phyloP scores from a whole-genome alignment of 2,888 invertebrate species.

The Hetaerina titia region DNA sequence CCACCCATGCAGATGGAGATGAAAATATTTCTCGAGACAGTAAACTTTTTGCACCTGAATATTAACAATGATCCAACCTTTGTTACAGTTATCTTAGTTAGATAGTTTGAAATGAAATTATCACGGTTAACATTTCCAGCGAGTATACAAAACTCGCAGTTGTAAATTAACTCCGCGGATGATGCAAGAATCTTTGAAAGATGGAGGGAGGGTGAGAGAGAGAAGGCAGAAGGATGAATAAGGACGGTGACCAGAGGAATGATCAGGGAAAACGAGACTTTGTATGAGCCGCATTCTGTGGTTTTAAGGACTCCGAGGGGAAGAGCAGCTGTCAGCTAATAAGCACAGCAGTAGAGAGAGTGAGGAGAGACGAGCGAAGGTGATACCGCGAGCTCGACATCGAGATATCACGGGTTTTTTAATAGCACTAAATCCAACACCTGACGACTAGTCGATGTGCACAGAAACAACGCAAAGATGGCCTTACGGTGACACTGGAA shows the following conservation, averaged over 20 bases:
- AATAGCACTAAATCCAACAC: neutral
- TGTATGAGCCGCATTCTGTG: neutral
- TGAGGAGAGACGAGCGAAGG: neutral
- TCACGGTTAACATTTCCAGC: no score
- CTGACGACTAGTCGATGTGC: neutral
- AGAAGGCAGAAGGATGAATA: neutral
- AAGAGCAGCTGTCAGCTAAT: neutral
- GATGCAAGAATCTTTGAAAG: no score
- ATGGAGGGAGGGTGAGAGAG: neutral
- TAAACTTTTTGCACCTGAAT: no score
- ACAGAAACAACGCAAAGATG: neutral
- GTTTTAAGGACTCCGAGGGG: neutral
- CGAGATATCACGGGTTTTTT: neutral
- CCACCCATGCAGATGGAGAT: no score
- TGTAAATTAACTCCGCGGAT: no score
- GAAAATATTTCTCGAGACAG: no score
- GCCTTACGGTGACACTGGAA: neutral
- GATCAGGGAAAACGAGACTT: neutral
- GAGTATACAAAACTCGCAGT: no score
- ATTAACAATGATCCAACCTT: no score
- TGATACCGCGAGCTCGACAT: neutral
- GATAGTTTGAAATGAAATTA: no score
- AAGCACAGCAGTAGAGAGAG: neutral
- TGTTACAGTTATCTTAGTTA: no score
- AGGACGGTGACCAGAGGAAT: neutral